Evolutionary conservation across 2,888 invertebrate species (phyloP).

Genomic region (Ypsolopha sequella): DNA sequence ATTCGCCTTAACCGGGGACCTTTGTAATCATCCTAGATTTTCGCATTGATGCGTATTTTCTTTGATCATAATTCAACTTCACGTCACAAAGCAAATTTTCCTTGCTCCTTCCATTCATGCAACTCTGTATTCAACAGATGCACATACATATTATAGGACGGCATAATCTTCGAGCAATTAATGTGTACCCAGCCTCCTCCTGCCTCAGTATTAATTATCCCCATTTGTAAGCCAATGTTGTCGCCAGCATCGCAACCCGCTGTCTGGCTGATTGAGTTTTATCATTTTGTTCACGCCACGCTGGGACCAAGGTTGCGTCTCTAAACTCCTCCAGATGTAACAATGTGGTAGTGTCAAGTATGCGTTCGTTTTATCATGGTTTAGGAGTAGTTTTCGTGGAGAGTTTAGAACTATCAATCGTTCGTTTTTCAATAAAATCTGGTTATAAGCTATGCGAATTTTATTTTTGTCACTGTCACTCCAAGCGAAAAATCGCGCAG

Average conservation of each 20-base stretch:
- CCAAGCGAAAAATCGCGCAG: too few species aligned
- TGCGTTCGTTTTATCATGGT: too few species aligned
- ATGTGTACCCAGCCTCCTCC: conserved; percentile 7
- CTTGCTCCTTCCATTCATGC: conserved; percentile 11
- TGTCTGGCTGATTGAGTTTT: conserved; percentile 1
- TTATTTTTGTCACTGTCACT: too few species aligned
- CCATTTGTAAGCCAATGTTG: conserved; percentile 10
- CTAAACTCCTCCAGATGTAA: too few species aligned
- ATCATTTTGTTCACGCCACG: conserved; percentile 1
- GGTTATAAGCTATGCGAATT: too few species aligned
- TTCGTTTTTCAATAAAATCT: too few species aligned
- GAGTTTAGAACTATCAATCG: too few species aligned
- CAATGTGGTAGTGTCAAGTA: too few species aligned
- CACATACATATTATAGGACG: conserved; percentile 2
- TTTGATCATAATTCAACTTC: too few species aligned
- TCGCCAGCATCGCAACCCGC: conserved; percentile 4
- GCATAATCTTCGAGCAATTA: conserved; percentile 7
- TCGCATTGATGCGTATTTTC: neutral
- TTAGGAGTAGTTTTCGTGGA: too few species aligned
- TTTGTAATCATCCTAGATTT: too few species aligned
- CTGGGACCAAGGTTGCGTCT: neutral
- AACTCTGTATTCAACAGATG: conserved; percentile 8
- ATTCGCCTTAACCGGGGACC: too few species aligned
- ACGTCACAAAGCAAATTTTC: conserved; percentile 5
- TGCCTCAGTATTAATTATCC: conserved; percentile 16